Percentiles rank a stretch among this genome's conserved stretches.
phyloP scores from a whole-genome alignment of 2,797 vertebrate species.

The Sparus aurata region DNA sequence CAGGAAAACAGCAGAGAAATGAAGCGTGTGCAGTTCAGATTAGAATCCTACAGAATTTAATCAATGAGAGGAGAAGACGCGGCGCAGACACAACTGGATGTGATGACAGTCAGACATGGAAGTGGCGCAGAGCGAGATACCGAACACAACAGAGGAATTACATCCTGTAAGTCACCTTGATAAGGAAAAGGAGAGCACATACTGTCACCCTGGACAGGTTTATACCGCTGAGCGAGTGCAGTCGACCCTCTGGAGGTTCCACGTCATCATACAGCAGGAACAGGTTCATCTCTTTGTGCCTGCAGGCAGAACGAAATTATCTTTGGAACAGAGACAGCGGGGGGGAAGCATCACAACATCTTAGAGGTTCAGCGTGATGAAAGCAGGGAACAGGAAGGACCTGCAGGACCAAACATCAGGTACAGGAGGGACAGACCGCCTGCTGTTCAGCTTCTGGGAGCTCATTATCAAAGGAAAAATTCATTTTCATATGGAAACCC shows the following conservation, averaged over 20 bases:
- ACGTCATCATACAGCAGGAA: constrained; percentile 10
- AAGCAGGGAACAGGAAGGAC: neutral
- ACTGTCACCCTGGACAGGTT: constrained; percentile 2
- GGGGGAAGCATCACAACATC: neutral
- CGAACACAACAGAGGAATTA: neutral
- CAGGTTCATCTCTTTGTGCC: neutral
- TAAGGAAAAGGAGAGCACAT: constrained; percentile 6
- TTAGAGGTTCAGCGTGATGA: neutral
- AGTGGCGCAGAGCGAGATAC: neutral
- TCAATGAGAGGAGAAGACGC: neutral
- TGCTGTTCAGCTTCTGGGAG: no score
- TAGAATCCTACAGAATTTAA: constrained; percentile 18
- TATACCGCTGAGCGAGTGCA: constrained; percentile 19
- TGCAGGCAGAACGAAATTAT: neutral
- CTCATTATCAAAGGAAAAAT: no score
- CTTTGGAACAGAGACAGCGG: neutral
- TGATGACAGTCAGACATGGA: constrained; percentile 1
- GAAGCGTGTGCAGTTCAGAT: neutral
- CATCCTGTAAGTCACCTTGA: constrained; percentile 23
- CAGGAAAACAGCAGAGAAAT: neutral
- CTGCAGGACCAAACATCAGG: neutral
- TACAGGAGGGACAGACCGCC: neutral
- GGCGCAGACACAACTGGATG: no score
- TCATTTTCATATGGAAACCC: no score
- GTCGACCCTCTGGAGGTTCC: neutral